These are phyloP conservation scores for Dascyllus trimaculatus DNA, from an alignment of 2,113 vertebrate genomes.

Conservation along the genomic window DNA sequence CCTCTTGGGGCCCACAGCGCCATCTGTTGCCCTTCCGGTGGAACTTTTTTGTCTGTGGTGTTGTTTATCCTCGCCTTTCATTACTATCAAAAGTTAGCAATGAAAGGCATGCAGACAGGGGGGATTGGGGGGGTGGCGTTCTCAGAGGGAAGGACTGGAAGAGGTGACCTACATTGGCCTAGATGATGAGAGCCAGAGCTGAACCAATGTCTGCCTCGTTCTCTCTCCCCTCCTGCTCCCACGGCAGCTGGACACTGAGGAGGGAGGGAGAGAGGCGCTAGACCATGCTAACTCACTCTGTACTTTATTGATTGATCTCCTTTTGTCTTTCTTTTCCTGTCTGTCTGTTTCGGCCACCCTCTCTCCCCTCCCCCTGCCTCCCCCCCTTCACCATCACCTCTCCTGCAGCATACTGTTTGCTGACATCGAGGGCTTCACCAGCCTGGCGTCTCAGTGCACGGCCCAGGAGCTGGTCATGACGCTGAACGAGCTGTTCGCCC, in stretches of 20 bases:
- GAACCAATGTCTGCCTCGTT: conserved; percentile 61
- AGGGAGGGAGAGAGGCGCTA: conserved; percentile 15
- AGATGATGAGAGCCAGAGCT: conserved; percentile 70
- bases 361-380: too few species aligned
- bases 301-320: conserved; percentile 47
- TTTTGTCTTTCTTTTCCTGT: conserved; percentile 24
- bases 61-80: conserved; percentile 63
- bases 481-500: conserved; percentile 96
- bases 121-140: conserved; percentile 45
- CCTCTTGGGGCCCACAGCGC: conserved; percentile 59
- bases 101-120: conserved; percentile 72
- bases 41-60: conserved; percentile 27
- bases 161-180: conserved; percentile 76
- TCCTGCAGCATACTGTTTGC: conserved; percentile 94
- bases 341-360: conserved; percentile 18
- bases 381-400: neutral
- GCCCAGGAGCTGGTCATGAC: conserved; percentile 99
- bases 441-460: conserved; percentile 96
- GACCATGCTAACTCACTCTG: conserved; percentile 34
- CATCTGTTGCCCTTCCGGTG: conserved; percentile 64
- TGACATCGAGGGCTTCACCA: conserved; percentile 97
- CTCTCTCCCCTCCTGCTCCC: conserved; percentile 34
- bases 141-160: conserved; percentile 62
- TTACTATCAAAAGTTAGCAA: conserved; percentile 76
- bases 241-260: conserved; percentile 38